Evolutionary conservation across 1,140 invertebrate genomes (phyloP).

Genomic region (Oryctes rhinoceros): DNA sequence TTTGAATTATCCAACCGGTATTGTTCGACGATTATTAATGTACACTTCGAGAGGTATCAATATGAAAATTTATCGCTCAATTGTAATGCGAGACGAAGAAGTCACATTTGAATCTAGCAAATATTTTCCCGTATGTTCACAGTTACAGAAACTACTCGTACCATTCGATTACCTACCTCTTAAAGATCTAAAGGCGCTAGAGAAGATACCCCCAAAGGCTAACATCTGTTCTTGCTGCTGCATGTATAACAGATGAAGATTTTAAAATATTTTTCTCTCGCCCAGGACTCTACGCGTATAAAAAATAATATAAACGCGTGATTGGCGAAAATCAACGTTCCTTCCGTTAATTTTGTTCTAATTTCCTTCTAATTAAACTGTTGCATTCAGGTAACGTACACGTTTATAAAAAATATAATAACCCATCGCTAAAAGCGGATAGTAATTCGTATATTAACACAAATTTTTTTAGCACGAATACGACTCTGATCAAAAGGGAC

Average conservation of each 20-base stretch:
- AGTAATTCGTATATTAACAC: too few species aligned
- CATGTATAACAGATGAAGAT: neutral
- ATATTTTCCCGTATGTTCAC: neutral
- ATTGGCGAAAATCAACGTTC: too few species aligned
- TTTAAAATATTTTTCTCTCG: neutral
- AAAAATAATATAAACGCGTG: neutral
- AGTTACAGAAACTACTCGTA: neutral
- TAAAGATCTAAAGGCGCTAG: neutral
- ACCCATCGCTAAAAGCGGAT: too few species aligned
- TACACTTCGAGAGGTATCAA: neutral
- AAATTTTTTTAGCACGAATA: too few species aligned
- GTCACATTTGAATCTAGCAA: neutral
- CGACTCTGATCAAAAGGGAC: too few species aligned
- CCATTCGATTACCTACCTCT: neutral
- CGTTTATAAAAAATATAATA: too few species aligned
- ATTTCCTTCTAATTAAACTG: too few species aligned
- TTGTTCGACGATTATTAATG: neutral
- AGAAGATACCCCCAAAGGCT: constrained; percentile 3
- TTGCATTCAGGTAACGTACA: too few species aligned
- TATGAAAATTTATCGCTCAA: neutral
- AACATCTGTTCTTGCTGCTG: neutral
- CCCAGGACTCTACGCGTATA: too few species aligned
- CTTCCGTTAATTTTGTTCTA: too few species aligned
- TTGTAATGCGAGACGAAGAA: neutral
- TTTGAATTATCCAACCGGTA: neutral